Evolutionary conservation across 2,113 vertebrate species (phyloP).

Genomic region (Odobenus rosmarus): DNA sequence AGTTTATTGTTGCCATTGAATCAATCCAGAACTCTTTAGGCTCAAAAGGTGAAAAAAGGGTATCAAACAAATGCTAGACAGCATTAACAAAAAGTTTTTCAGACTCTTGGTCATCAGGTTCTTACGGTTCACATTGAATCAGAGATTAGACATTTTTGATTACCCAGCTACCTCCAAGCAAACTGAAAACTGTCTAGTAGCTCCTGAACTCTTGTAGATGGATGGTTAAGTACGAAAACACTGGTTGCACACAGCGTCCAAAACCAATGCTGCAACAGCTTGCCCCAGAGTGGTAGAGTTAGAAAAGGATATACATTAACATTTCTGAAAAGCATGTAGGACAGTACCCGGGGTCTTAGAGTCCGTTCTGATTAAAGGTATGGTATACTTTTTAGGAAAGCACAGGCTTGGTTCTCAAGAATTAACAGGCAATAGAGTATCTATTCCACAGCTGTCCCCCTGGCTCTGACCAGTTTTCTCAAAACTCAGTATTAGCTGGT

Average conservation of each 20-base stretch:
- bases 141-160: not conserved
- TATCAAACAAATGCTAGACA: not conserved
- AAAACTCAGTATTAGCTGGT: not conserved
- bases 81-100: not conserved
- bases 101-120: constrained; percentile 12
- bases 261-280: not conserved
- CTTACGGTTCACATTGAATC: constrained; percentile 23
- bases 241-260: not conserved
- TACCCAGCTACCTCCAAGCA: not conserved
- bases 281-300: not conserved
- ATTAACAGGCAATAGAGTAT: constrained; percentile 34
- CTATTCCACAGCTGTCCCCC: not conserved
- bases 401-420: constrained; percentile 31
- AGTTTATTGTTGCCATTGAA: constrained; percentile 57
- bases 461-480: not conserved
- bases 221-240: not conserved
- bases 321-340: constrained; percentile 33
- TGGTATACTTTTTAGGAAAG: not conserved
- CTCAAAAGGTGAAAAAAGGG: constrained; percentile 22
- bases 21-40: not conserved
- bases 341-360: not conserved
- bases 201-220: not conserved
- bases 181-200: not conserved
- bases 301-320: not conserved
- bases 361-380: not conserved